A percentile compares a stretch with the other conserved stretches of the same genome.
Evolutionary conservation across 2,797 vertebrate genomes (phyloP).

Genomic region (Spinus pinus): DNA sequence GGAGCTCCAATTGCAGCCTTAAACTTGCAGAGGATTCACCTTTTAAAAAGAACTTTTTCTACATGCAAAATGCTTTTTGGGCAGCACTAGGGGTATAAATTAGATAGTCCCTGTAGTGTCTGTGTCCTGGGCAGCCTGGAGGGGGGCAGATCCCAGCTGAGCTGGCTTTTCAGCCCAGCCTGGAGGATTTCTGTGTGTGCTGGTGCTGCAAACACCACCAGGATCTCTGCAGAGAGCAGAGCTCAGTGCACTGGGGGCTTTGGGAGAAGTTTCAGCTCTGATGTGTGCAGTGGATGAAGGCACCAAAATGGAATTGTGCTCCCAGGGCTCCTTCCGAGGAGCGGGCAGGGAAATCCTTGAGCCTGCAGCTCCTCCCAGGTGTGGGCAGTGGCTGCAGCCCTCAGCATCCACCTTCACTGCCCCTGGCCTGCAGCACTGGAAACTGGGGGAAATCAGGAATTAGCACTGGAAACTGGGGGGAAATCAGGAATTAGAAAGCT

Average conservation of each 20-base stretch:
- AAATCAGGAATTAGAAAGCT: neutral
- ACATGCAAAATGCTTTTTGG: neutral
- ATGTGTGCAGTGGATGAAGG: neutral
- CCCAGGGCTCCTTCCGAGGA: neutral
- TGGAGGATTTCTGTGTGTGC: neutral
- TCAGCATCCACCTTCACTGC: neutral
- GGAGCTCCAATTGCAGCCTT: neutral
- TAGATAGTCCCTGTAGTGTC: fast-evolving
- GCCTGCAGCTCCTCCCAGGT: neutral
- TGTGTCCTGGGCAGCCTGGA: fast-evolving
- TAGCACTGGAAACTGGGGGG: neutral
- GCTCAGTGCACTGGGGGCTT: neutral
- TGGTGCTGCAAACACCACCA: neutral
- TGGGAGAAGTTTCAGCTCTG: neutral
- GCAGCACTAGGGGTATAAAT: neutral
- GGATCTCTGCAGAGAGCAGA: neutral
- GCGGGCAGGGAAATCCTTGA: neutral
- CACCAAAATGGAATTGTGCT: neutral
- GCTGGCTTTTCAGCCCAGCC: neutral
- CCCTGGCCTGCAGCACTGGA: neutral
- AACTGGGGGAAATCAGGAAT: neutral
- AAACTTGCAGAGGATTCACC: neutral
- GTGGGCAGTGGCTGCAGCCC: neutral
- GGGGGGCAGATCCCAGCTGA: neutral
- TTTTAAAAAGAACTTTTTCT: neutral